A percentile compares a stretch with the other conserved stretches of the same genome.
Evolutionary conservation across 2,113 vertebrate species (phyloP).

Genomic region (Ginglymostoma cirratum): DNA sequence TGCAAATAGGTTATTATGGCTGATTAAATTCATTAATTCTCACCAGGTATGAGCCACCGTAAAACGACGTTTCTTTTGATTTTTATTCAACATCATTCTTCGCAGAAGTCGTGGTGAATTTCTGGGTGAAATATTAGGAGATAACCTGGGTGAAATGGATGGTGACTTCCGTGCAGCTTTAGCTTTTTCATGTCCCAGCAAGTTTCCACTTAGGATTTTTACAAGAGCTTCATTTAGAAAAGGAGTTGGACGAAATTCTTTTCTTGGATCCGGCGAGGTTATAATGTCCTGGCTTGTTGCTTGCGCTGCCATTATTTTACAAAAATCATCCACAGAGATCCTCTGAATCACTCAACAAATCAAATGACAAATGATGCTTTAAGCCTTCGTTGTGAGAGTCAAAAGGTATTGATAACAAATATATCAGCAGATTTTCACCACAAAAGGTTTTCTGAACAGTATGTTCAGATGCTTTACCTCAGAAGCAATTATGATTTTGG

Average conservation of each 20-base stretch:
- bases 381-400: neutral
- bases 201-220: slow-evolving; percentile 88
- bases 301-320: slow-evolving; percentile 79
- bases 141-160: slow-evolving; percentile 77
- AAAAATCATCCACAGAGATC: slow-evolving; percentile 24
- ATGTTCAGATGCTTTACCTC: neutral
- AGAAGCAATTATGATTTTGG: neutral
- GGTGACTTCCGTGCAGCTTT: slow-evolving; percentile 70
- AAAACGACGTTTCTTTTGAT: slow-evolving; percentile 90
- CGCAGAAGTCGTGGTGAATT: slow-evolving; percentile 88
- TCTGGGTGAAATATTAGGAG: slow-evolving; percentile 74
- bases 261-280: slow-evolving; percentile 77
- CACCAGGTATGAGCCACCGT: slow-evolving; percentile 98
- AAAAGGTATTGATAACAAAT: neutral
- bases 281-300: slow-evolving; percentile 73
- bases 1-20: neutral
- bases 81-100: slow-evolving; percentile 88
- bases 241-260: slow-evolving; percentile 65
- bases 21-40: slow-evolving; percentile 46
- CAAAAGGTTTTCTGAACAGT: neutral
- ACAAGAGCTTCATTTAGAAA: slow-evolving; percentile 91
- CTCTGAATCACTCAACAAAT: slow-evolving; percentile 4
- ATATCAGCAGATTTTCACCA: neutral
- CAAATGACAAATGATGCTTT: neutral
- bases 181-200: slow-evolving; percentile 85